Conservation (phyloP, 2,888 invertebrate genomes). For the Liopterus haemorrhoidalis region DNA sequence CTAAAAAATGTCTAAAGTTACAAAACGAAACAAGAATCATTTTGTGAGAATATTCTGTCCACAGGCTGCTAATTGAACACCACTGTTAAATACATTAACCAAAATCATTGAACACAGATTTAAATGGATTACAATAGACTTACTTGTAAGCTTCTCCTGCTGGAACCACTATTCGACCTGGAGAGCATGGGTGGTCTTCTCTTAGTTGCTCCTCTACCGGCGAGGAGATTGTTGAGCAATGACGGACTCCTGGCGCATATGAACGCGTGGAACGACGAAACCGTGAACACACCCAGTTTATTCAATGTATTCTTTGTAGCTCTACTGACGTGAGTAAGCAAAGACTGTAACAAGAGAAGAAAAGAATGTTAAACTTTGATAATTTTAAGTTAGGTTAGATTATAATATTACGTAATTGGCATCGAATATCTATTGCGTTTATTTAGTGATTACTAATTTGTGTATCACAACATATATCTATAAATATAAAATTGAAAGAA, state of each 20-base stretch:
- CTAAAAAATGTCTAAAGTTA: too few species aligned
- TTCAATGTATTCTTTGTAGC: constrained; percentile 91
- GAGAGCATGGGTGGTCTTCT: constrained; percentile 84
- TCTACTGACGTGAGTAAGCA: constrained; percentile 90
- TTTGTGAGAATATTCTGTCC: too few species aligned
- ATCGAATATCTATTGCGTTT: too few species aligned
- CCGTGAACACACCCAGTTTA: constrained; percentile 94
- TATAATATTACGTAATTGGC: too few species aligned
- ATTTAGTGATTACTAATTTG: too few species aligned
- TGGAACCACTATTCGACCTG: constrained; percentile 82
- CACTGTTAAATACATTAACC: constrained; percentile 2
- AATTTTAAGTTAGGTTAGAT: too few species aligned
- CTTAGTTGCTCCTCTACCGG: constrained; percentile 86
- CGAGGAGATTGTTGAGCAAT: constrained; percentile 82
- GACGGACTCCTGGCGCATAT: constrained; percentile 95
- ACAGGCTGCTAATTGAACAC: too few species aligned
- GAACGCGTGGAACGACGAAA: constrained; percentile 96
- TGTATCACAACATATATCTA: too few species aligned
- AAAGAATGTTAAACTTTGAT: constrained; percentile 1
- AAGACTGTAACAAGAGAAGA: constrained; percentile 63
- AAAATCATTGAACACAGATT: not conserved
- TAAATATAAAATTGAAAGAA: too few species aligned
- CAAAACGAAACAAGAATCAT: too few species aligned
- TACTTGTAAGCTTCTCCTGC: constrained; percentile 80
- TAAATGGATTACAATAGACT: constrained; percentile 31